Percentiles rank a stretch among this genome's conserved stretches.
Conservation (phyloP, 2,888 invertebrate species). For the Acanthococcus lagerstroemiae region DNA sequence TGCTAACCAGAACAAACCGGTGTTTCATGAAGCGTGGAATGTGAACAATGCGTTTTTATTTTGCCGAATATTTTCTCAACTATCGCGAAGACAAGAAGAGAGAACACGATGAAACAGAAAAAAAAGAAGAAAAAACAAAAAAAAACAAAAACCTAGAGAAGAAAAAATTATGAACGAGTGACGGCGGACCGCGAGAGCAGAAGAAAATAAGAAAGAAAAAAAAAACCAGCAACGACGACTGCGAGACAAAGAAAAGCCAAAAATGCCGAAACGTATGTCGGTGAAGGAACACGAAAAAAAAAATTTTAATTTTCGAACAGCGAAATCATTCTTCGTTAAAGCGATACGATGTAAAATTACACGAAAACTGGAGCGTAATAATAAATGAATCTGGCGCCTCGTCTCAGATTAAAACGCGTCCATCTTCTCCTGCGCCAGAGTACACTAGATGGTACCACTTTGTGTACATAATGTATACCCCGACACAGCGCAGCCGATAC, state of each 20-base stretch:
- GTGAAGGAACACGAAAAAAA: not conserved
- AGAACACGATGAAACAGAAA: not conserved
- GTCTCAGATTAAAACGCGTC: no score
- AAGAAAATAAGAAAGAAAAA: no score
- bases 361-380: not conserved
- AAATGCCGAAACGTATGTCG: not conserved
- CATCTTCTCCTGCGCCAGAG: no score
- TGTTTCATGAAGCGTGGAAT: constrained; percentile 29
- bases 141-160: no score
- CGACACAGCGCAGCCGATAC: no score
- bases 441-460: no score
- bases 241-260: not conserved
- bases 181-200: no score
- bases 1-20: constrained; percentile 25
- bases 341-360: not conserved
- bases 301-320: not conserved
- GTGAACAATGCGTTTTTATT: constrained; percentile 28
- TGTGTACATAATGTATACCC: no score
- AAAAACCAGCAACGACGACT: not conserved
- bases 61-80: constrained; percentile 4
- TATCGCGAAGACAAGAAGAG: not conserved
- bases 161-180: no score
- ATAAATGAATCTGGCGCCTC: not conserved
- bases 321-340: no score
- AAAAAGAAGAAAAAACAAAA: not conserved